Evolutionary conservation across 2,113 vertebrate species (phyloP), one percentile per base, ranked within the genome.

Genomic region (Pygoscelis adeliae): DNA sequence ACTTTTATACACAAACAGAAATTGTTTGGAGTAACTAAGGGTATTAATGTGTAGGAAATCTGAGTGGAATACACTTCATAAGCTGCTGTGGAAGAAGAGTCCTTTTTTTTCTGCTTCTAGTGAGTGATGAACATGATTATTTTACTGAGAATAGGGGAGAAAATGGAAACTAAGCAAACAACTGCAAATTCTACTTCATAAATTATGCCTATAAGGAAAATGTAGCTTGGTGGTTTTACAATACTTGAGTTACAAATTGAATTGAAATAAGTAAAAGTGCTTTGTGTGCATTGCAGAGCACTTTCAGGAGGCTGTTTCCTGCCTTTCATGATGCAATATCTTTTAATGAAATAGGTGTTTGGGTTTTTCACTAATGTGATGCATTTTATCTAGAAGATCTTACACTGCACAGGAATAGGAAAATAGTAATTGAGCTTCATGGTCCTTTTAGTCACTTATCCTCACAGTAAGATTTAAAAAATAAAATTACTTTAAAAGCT

Each of bases 191-290:
- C 67, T 65, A 21, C 44, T 79, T 90, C 96, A 90, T 97, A 98
- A 97, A 96, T 98, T 97, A 97, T 72, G 52, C 87, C 10, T 17
- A 95, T 97, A 96, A 96, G 58, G 79, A 83, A 96, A 96, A 92
- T 69, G 17, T n/a, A 71, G 36, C n/a, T 65, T 17, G 27, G 27
- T 89, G 42, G 34, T 82, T 94, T 92, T 80, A 87, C 32, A 89
- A 58, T 65, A 44, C 83, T 83, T 52, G 52, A 42, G 15, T 85
- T 94, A 92, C 78, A 97, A 91, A 93, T 27, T 82, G 44, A 87
- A 89, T 59, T 86, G 46, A 84, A 93, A 81, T 50, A 94, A 96
- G 40, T 90, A 91, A 62, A 97, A 88, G 49, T 86, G 44, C 11
- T 93, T 96, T 77, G 53, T 87, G 58, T 52, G 52, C 62, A 89